phyloP scores from a whole-genome alignment of 2,113 vertebrate genomes.

The Sylvietta virens region DNA sequence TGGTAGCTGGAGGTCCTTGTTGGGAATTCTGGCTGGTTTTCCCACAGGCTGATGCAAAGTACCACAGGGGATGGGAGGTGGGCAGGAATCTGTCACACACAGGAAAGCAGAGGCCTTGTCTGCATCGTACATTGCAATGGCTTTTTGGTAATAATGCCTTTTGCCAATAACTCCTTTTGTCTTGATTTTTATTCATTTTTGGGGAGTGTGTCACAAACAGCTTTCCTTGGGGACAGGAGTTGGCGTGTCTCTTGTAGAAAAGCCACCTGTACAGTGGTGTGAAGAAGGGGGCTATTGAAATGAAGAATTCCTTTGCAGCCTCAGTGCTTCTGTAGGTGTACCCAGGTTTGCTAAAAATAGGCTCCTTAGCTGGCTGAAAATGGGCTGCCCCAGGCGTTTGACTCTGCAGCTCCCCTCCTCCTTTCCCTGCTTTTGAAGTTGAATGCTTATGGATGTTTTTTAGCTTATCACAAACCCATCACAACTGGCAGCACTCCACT shows the following conservation, averaged over 20 bases:
- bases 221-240: background rate
- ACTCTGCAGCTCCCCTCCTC: constrained; percentile 24
- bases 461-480: constrained; percentile 43
- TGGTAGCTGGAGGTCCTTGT: background rate
- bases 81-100: background rate
- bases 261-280: background rate
- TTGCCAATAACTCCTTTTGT: background rate
- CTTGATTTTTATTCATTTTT: background rate
- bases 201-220: background rate
- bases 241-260: background rate
- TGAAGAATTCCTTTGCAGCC: background rate
- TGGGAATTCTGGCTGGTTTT: constrained; percentile 27
- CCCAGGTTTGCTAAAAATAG: constrained; percentile 38
- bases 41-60: constrained; percentile 51
- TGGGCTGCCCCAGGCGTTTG: constrained; percentile 7
- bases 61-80: background rate
- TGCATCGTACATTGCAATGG: background rate
- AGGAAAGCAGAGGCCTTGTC: background rate
- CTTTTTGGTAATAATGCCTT: background rate
- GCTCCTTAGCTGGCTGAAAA: constrained; percentile 4
- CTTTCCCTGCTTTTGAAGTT: constrained; percentile 50
- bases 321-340: background rate
- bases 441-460: constrained; percentile 32
- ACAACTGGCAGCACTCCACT: background rate
- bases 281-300: background rate